Evolutionary conservation across 2,888 invertebrate genomes (phyloP).

Genomic region (Selenia dentaria): DNA sequence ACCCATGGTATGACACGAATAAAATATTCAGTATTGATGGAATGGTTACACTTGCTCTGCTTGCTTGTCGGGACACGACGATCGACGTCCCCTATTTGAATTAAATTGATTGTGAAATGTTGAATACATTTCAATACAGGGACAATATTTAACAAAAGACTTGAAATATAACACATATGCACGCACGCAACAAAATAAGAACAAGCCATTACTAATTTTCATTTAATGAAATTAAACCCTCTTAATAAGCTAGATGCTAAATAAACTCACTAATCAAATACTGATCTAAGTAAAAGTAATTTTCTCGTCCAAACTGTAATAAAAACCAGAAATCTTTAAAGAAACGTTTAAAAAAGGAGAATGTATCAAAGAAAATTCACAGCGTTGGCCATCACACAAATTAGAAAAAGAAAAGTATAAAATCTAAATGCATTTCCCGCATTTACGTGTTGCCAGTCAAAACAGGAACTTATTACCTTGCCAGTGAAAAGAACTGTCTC

Average conservation of each 20-base stretch:
- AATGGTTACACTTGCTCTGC: constrained; percentile 27
- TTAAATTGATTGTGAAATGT: constrained; percentile 53
- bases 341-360: constrained; percentile 53
- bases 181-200: no score
- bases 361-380: constrained; percentile 72
- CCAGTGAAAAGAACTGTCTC: constrained; percentile 84
- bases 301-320: constrained; percentile 30
- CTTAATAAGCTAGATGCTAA: no score
- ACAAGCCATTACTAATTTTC: no score
- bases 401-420: constrained; percentile 65
- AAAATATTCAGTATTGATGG: constrained; percentile 60
- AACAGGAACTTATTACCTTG: constrained; percentile 80
- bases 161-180: no score
- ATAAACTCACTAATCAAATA: not conserved
- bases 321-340: constrained; percentile 36
- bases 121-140: constrained; percentile 9
- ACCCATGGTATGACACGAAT: constrained; percentile 58
- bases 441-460: constrained; percentile 81
- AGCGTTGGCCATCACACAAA: constrained; percentile 69
- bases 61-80: not conserved
- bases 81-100: constrained; percentile 33
- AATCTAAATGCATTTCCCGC: constrained; percentile 80
- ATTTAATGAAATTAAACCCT: no score
- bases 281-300: constrained; percentile 18
- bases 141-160: constrained; percentile 2